These are phyloP conservation scores for Pemphigus obesinymphae DNA, from an alignment of 1,140 invertebrate genomes.

Conservation along the genomic window DNA sequence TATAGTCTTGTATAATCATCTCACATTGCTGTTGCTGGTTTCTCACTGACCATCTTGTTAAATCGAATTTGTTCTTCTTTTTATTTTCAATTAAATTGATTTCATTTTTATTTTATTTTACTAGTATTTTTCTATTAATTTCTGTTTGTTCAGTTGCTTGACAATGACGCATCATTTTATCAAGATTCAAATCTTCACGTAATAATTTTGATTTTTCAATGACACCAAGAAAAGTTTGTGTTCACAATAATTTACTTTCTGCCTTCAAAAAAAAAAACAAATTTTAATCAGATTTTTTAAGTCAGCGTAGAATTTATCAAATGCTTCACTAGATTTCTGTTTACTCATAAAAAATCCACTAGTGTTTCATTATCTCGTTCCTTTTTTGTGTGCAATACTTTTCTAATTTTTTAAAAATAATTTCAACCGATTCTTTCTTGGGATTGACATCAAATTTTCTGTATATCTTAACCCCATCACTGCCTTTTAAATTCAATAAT, in stretches of 20 bases:
- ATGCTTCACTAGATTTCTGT: not conserved
- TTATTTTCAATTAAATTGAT: not conserved
- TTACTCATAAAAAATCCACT: not conserved
- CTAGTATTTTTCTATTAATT: too few species aligned
- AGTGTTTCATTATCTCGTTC: not conserved
- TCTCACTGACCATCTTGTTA: not conserved
- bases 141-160: too few species aligned
- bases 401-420: too few species aligned
- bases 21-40: not conserved
- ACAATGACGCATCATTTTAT: too few species aligned
- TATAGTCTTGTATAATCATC: not conserved
- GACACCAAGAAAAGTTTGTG: not conserved
- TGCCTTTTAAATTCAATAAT: too few species aligned
- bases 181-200: not conserved
- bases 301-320: conserved; percentile 47
- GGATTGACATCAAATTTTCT: conserved; percentile 33
- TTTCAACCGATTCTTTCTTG: conserved; percentile 23
- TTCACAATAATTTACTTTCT: not conserved
- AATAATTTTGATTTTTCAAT: not conserved
- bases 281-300: conserved; percentile 45
- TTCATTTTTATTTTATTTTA: not conserved
- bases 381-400: not conserved
- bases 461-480: too few species aligned
- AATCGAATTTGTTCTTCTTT: not conserved
- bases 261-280: too few species aligned